These are phyloP conservation scores for Crotalus helleri DNA, from an alignment of 2,113 vertebrate species.

Conservation along the genomic window DNA sequence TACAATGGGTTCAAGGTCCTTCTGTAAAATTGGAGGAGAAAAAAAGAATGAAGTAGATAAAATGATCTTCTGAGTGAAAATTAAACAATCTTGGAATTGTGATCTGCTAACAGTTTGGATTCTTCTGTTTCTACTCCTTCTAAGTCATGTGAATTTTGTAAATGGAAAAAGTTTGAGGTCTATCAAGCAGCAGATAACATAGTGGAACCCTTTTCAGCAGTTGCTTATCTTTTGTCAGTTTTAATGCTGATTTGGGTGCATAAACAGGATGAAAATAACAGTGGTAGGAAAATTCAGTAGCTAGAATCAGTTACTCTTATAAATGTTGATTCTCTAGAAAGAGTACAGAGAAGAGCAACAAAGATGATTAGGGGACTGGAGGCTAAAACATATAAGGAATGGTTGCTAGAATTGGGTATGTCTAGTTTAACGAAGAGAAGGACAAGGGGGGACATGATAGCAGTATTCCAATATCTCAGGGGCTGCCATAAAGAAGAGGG, in stretches of 20 bases:
- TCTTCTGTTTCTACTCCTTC: not conserved
- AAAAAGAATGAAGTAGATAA: rapidly evolving
- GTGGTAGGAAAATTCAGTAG: conserved; percentile 39
- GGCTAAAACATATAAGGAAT: too few relatives aligned
- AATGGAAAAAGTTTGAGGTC: conserved; percentile 39
- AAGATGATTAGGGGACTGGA: too few relatives aligned
- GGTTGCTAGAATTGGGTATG: too few relatives aligned
- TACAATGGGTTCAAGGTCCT: not conserved
- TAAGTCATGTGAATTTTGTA: conserved; percentile 22
- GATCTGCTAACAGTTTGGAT: conserved; percentile 41
- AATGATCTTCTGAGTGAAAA: not conserved
- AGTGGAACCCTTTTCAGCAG: conserved; percentile 28
- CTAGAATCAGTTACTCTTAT: conserved; percentile 43
- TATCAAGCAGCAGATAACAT: conserved; percentile 55
- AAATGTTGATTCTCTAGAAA: not conserved
- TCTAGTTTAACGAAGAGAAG: too few relatives aligned
- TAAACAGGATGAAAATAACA: conserved; percentile 54
- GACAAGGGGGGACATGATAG: too few relatives aligned
- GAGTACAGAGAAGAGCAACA: too few relatives aligned
- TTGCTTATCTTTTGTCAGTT: conserved; percentile 46
- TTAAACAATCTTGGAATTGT: not conserved
- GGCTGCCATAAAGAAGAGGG: too few relatives aligned
- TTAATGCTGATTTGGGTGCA: conserved; percentile 20
- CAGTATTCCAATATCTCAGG: too few relatives aligned
- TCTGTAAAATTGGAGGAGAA: not conserved